A percentile compares a stretch with the other conserved stretches of the same genome.
Conservation (phyloP, 2,113 vertebrate species). For the Cottus gobio region DNA sequence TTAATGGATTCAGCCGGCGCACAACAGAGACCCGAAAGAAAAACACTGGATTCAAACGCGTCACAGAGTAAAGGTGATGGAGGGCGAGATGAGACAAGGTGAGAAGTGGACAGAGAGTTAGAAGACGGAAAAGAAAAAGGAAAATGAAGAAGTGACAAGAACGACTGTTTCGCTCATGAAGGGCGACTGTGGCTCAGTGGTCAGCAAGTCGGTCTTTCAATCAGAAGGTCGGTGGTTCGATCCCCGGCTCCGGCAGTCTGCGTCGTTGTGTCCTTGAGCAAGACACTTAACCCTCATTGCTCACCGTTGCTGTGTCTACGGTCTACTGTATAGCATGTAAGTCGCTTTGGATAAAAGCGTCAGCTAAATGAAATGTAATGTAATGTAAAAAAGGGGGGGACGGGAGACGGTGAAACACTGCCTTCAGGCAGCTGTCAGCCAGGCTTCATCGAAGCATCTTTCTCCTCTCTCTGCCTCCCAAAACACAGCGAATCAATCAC, state of each 20-base stretch:
- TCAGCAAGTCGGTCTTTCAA: no score
- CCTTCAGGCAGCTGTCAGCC: slow-evolving; percentile 72
- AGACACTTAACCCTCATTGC: no score
- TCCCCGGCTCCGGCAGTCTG: no score
- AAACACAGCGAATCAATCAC: slow-evolving; percentile 65
- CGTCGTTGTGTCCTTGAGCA: no score
- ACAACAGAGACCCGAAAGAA: slow-evolving; percentile 18
- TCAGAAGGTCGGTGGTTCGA: no score
- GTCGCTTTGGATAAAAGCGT: no score
- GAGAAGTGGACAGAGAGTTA: slow-evolving; percentile 1
- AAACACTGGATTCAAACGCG: slow-evolving; percentile 15
- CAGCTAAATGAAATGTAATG: no score
- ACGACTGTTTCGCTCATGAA: slow-evolving; percentile 31
- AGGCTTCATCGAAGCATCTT: slow-evolving; percentile 54
- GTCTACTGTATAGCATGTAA: no score
- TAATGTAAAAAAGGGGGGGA: no score
- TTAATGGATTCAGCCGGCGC: slow-evolving; percentile 45
- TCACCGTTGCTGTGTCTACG: no score
- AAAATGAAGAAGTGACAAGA: slow-evolving; percentile 13
- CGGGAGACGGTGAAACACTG: slow-evolving; percentile 61
- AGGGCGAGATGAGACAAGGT: slow-evolving; percentile 4
- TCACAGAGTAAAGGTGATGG: slow-evolving; percentile 21
- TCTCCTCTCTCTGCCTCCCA: slow-evolving; percentile 41
- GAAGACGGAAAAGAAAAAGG: neutral
- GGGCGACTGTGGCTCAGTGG: no score